Evolutionary conservation across 2,113 vertebrate genomes (phyloP), one percentile per base, ranked within the genome.

Genomic region (Sinocyclocheilus rhinocerous): DNA sequence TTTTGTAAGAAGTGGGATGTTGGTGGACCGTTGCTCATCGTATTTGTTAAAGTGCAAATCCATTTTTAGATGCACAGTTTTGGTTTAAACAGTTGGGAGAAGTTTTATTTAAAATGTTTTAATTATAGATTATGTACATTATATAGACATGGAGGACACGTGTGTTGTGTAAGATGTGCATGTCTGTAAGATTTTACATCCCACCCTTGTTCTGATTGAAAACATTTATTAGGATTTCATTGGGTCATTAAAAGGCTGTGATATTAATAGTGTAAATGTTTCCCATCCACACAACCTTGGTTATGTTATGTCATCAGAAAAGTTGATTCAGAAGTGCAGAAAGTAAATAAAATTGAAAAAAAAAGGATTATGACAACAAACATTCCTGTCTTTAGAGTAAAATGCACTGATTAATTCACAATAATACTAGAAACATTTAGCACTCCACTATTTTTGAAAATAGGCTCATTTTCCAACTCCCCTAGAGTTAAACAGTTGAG

Each of bases 21-120:
- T 20, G n/a, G 36, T 70, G 61, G 76, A 59, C 15, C 78, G 82
- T 78, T 84, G 45, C 48, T 52, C 26, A 6, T 77, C 75, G 29
- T 24, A 1, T 52, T 16, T 48, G 45, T 48, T 6, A 4, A 12
- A 9, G 8, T 42, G 8, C 42, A 42, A 9, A 9, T 42, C 42
- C 8, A 1, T 42, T 45, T 45, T 45, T 45, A 11, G 42, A 11
- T 45, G 42, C 42, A 45, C 42, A 45, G 42, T 45, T 45, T 45
- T 45, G 42, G 42, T 29, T 9, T 12, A 57, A 33, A 12, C 50
- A 6, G 11, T 2, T 78, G 16, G 42, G 42, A 2, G 4, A 55
- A 57, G 50, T 33, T 55, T 6, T 33, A 20, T 55, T 77, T 11
- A 0, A 33, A 29, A 24, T 4, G 4, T 36, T 76, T 48, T 48